Conservation (phyloP, 2,113 vertebrate species). For the Dissostichus mawsoni region DNA sequence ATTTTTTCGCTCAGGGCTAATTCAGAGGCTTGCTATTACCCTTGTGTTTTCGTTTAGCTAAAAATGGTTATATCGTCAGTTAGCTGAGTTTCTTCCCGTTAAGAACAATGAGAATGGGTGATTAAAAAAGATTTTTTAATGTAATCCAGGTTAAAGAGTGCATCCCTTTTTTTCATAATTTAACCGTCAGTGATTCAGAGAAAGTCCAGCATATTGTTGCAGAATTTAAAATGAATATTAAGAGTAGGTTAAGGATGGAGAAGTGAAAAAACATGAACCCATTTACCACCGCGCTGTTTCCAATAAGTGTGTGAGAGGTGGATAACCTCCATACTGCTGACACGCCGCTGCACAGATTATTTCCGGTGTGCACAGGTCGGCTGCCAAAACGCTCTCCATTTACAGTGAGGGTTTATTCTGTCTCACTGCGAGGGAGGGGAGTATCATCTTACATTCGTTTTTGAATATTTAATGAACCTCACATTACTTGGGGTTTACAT, state of each 20-base stretch:
- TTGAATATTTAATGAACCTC: slow-evolving; percentile 43
- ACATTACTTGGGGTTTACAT: slow-evolving; percentile 20
- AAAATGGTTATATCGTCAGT: too few species aligned
- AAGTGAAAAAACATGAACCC: slow-evolving; percentile 28
- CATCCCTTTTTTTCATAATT: slow-evolving; percentile 2
- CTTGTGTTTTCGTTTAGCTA: too few species aligned
- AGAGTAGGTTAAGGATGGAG: slow-evolving; percentile 28
- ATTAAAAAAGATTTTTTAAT: neutral
- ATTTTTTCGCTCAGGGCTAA: too few species aligned
- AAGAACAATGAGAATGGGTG: neutral
- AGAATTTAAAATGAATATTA: slow-evolving; percentile 24
- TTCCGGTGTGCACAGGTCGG: slow-evolving; percentile 15
- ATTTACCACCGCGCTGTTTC: slow-evolving; percentile 25
- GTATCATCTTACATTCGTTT: slow-evolving; percentile 23
- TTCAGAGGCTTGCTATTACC: too few species aligned
- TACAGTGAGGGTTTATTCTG: slow-evolving; percentile 1
- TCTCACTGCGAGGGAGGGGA: neutral
- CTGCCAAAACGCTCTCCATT: slow-evolving; percentile 20
- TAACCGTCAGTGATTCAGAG: slow-evolving; percentile 24
- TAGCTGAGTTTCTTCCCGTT: neutral
- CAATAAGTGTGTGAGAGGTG: slow-evolving; percentile 34
- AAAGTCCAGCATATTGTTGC: slow-evolving; percentile 17
- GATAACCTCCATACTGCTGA: slow-evolving; percentile 32
- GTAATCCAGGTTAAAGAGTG: neutral
- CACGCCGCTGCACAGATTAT: neutral